Evolutionary conservation across 2,888 invertebrate genomes (phyloP).

Genomic region (Podabrus alpinus): DNA sequence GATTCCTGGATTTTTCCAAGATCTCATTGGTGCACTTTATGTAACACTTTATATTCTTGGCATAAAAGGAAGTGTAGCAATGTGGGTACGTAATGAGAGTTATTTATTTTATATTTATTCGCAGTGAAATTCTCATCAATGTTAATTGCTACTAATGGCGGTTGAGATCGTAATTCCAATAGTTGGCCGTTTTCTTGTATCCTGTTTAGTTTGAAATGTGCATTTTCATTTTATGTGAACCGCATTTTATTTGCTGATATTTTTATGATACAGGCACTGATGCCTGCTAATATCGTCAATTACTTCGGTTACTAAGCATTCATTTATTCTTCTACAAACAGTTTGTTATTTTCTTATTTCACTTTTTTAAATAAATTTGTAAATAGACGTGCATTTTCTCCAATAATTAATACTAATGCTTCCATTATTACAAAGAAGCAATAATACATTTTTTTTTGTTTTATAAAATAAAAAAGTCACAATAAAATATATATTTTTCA

Average conservation of each 20-base stretch:
- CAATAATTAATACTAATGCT: background rate
- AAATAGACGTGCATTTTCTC: background rate
- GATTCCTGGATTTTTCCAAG: slow-evolving; percentile 12
- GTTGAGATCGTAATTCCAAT: slow-evolving; percentile 40
- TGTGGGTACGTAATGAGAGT: slow-evolving; percentile 44
- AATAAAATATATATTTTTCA: background rate
- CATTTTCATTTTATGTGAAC: slow-evolving; percentile 36
- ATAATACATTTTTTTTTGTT: background rate
- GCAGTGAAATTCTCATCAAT: slow-evolving; percentile 51
- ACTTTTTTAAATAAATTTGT: background rate
- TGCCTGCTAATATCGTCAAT: slow-evolving; percentile 18
- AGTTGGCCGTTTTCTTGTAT: slow-evolving; percentile 32
- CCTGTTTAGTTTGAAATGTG: slow-evolving; percentile 34
- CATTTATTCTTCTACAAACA: background rate
- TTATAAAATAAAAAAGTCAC: background rate
- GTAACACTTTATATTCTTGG: slow-evolving; percentile 37
- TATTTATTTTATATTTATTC: slow-evolving; percentile 52
- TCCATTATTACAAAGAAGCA: background rate
- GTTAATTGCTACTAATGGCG: slow-evolving; percentile 52
- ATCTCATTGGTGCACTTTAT: slow-evolving; percentile 16
- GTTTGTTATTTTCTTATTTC: background rate
- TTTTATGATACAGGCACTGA: slow-evolving; percentile 24
- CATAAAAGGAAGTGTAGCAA: slow-evolving; percentile 45
- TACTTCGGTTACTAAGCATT: slow-evolving; percentile 2
- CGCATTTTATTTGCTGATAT: slow-evolving; percentile 29